A percentile compares a stretch with the other conserved stretches of the same genome.
These are phyloP conservation scores for Zingel zingel DNA, from an alignment of 2,113 vertebrate genomes.

Conservation along the genomic window DNA sequence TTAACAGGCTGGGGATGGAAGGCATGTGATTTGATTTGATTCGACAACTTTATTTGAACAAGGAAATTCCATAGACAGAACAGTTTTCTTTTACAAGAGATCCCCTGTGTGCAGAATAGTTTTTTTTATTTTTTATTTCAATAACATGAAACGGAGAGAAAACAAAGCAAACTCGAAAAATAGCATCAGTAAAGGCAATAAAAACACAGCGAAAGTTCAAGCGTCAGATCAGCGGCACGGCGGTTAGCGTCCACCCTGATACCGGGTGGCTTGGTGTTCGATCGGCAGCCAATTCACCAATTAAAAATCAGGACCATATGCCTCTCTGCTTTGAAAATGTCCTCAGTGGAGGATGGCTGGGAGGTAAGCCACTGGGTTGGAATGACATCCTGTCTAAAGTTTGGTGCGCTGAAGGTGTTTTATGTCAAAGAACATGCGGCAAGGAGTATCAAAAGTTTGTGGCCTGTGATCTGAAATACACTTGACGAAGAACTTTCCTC, in stretches of 20 bases:
- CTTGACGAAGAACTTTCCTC: not conserved
- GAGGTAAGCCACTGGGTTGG: constrained; percentile 23
- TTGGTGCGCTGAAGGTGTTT: not conserved
- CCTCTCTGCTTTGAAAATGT: constrained; percentile 21
- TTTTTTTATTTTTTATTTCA: constrained; percentile 20
- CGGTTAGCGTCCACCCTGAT: constrained; percentile 38
- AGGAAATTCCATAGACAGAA: constrained; percentile 39
- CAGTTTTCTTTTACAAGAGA: constrained; percentile 28
- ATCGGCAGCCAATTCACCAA: constrained; percentile 24
- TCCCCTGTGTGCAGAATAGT: constrained; percentile 1
- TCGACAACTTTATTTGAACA: constrained; percentile 57
- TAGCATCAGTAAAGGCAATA: constrained; percentile 21
- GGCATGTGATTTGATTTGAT: constrained; percentile 36
- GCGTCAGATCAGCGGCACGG: not conserved
- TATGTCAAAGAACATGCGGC: not conserved
- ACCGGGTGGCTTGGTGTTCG: constrained; percentile 28
- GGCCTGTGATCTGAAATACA: constrained; percentile 22
- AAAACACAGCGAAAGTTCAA: constrained; percentile 31
- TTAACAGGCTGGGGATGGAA: not conserved
- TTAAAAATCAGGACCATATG: constrained; percentile 60
- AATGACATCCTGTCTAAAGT: constrained; percentile 23
- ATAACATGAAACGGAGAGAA: constrained; percentile 21
- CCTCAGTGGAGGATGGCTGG: constrained; percentile 1
- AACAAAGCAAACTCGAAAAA: constrained; percentile 31
- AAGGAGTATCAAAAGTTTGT: not conserved